Evolutionary conservation across 2,797 vertebrate species (phyloP).

Genomic region (Pangasius larnaudii): DNA sequence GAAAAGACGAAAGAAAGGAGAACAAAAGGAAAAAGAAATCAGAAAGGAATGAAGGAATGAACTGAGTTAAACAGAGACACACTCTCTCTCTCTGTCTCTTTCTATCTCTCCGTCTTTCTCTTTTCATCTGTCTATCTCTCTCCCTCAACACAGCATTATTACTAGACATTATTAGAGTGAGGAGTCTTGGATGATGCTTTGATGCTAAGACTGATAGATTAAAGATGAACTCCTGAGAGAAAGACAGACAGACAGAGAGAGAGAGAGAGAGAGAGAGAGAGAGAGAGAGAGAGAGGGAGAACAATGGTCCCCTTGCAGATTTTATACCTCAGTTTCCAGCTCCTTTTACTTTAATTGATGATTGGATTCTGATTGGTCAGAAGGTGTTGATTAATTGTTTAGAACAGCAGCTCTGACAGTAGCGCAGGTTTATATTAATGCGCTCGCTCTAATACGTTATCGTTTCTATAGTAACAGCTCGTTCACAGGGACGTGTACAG

Average conservation of each 20-base stretch:
- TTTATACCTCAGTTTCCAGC: conserved; percentile 65
- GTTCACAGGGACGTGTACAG: neutral
- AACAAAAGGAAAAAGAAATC: too few species aligned
- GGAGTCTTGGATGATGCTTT: conserved; percentile 61
- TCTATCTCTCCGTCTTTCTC: neutral
- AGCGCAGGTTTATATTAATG: neutral
- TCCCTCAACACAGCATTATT: neutral
- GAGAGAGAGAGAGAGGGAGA: neutral
- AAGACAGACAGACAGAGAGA: neutral
- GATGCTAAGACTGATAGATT: conserved; percentile 70
- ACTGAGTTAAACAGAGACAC: neutral
- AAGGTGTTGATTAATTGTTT: neutral
- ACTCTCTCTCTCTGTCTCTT: too few species aligned
- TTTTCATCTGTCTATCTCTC: neutral
- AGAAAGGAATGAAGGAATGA: too few species aligned
- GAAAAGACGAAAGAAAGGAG: too few species aligned
- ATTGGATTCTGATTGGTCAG: neutral
- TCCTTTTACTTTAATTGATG: conserved; percentile 52
- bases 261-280: neutral
- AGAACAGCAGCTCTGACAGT: too few species aligned
- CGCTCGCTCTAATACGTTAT: neutral
- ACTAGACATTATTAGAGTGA: neutral
- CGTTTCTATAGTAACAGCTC: neutral
- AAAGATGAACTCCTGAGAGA: conserved; percentile 58
- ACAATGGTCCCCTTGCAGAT: conserved; percentile 12